phyloP scores from a whole-genome alignment of 2,113 vertebrate species.

The Octodon degus region DNA sequence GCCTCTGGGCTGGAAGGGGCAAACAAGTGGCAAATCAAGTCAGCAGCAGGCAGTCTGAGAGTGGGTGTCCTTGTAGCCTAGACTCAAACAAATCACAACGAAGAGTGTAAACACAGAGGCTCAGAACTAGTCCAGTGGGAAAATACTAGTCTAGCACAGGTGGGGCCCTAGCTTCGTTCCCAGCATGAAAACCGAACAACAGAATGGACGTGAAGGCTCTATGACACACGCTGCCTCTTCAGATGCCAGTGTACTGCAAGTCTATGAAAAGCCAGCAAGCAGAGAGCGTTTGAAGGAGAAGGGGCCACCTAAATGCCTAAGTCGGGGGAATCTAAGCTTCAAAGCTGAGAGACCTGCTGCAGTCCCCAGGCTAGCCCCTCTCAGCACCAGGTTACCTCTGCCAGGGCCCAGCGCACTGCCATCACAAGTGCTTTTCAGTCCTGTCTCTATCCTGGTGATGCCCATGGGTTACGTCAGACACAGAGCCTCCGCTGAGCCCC shows the following conservation, averaged over 20 bases:
- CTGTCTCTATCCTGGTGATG: background rate
- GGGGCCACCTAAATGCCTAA: background rate
- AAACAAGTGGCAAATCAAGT: background rate
- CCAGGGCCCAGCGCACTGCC: background rate
- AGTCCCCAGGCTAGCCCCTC: background rate
- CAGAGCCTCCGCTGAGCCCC: background rate
- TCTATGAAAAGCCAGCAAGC: background rate
- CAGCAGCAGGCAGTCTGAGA: background rate
- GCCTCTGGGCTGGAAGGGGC: background rate
- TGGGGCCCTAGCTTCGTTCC: background rate
- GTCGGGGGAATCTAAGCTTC: background rate
- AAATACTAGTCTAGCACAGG: background rate
- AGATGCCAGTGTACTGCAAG: background rate
- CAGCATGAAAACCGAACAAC: background rate
- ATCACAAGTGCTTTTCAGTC: background rate
- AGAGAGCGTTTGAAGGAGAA: accelerated
- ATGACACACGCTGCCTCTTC: background rate
- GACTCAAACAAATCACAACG: background rate
- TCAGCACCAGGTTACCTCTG: background rate
- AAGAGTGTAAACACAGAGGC: background rate
- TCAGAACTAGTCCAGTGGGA: background rate
- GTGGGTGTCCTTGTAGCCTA: background rate
- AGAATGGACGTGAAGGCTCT: background rate
- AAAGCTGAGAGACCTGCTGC: background rate
- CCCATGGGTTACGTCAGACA: background rate